Conservation (phyloP, 2,113 vertebrate species). For the Tonatia bakeri region DNA sequence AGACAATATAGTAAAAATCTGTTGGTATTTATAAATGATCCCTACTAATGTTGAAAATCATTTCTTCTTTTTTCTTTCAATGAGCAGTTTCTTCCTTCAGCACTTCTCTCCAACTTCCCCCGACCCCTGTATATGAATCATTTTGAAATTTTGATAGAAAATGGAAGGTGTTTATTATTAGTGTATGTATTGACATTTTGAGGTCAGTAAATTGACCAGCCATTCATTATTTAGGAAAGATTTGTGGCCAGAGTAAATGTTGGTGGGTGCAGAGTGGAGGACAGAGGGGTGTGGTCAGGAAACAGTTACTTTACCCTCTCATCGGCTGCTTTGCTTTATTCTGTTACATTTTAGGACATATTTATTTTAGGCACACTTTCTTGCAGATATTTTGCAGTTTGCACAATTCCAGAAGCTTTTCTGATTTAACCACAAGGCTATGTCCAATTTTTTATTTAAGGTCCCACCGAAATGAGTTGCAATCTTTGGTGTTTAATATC, state of each 20-base stretch:
- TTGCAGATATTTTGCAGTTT: slow-evolving; percentile 66
- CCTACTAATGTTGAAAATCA: neutral
- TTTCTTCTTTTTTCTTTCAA: neutral
- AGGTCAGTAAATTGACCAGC: slow-evolving; percentile 13
- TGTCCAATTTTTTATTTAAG: slow-evolving; percentile 55
- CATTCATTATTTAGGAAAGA: slow-evolving; percentile 42
- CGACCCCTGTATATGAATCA: neutral
- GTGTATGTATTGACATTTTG: slow-evolving; percentile 31
- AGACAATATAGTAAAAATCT: neutral
- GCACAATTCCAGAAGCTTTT: slow-evolving; percentile 73
- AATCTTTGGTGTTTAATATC: slow-evolving; percentile 60
- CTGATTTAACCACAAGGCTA: slow-evolving; percentile 73
- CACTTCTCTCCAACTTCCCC: neutral
- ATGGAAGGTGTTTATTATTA: slow-evolving; percentile 26
- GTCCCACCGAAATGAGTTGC: slow-evolving; percentile 61
- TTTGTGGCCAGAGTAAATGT: slow-evolving; percentile 37
- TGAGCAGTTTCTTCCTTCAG: neutral
- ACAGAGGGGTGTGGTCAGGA: neutral
- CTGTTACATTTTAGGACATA: slow-evolving; percentile 49
- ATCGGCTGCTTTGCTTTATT: slow-evolving; percentile 30
- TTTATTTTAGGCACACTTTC: neutral
- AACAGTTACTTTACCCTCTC: slow-evolving; percentile 23
- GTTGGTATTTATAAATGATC: neutral
- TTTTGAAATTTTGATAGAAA: slow-evolving; percentile 33
- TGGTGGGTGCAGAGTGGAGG: neutral